These are phyloP conservation scores for Drosophila pachea DNA, from an alignment of 1,140 invertebrate species.

Conservation along the genomic window DNA sequence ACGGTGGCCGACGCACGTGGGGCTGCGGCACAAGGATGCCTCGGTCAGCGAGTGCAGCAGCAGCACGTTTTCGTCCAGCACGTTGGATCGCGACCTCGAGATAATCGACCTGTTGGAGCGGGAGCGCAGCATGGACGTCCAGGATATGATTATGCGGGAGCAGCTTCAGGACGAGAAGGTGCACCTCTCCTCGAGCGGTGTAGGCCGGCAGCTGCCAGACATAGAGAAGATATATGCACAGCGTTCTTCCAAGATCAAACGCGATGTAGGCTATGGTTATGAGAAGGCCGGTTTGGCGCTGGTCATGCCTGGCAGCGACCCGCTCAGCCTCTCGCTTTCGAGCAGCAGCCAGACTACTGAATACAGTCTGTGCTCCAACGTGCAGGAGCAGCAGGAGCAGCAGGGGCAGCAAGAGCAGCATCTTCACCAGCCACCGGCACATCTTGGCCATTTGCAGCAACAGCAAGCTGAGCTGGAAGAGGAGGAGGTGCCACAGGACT, in stretches of 20 bases:
- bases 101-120: constrained; percentile 77
- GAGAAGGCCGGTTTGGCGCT: constrained; percentile 38
- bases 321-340: constrained; percentile 55
- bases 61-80: constrained; percentile 72
- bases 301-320: constrained; percentile 64
- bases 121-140: constrained; percentile 77
- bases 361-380: constrained; percentile 61
- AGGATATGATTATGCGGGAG: constrained; percentile 73
- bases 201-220: constrained; percentile 65
- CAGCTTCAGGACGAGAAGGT: constrained; percentile 55
- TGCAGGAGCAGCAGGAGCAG: constrained; percentile 26
- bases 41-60: constrained; percentile 75
- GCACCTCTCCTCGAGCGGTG: constrained; percentile 30
- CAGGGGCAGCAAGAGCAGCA: constrained; percentile 14
- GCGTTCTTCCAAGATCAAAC: constrained; percentile 62
- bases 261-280: constrained; percentile 41
- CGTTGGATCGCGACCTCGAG: constrained; percentile 73
- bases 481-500: constrained; percentile 67
- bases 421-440: constrained; percentile 11
- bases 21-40: constrained; percentile 59
- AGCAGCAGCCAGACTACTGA: constrained; percentile 57
- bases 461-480: constrained; percentile 9
- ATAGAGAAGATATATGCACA: constrained; percentile 72
- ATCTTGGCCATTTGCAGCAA: constrained; percentile 1
- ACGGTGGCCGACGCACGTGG: constrained; percentile 42